These are phyloP conservation scores for Ptilorrhoa leucosticta DNA, from an alignment of 2,113 vertebrate genomes.

Conservation along the genomic window DNA sequence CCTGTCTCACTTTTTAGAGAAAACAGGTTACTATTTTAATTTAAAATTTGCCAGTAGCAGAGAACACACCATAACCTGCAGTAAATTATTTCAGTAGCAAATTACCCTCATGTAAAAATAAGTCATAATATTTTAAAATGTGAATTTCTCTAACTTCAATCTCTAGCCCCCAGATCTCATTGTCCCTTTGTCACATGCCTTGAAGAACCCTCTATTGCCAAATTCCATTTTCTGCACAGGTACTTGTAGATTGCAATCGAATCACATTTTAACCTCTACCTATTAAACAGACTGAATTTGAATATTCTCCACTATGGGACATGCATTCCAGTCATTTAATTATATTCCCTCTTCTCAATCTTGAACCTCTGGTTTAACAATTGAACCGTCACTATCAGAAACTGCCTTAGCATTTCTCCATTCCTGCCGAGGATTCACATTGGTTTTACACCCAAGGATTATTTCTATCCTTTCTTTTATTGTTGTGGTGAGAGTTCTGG, in stretches of 20 bases:
- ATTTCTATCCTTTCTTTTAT: not conserved
- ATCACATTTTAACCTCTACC: slow-evolving; percentile 13
- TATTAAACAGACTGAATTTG: not conserved
- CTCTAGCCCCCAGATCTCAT: not conserved
- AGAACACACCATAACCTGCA: not conserved
- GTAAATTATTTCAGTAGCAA: slow-evolving; percentile 29
- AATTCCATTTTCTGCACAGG: slow-evolving; percentile 21
- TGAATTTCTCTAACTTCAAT: not conserved
- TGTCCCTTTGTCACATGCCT: not conserved
- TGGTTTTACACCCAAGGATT: not conserved
- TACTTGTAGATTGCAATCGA: not conserved
- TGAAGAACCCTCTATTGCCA: not conserved
- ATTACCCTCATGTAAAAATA: slow-evolving; percentile 19
- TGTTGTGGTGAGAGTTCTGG: not conserved
- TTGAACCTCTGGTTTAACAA: not conserved
- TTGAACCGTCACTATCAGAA: not conserved
- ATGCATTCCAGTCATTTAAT: not conserved
- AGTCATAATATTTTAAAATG: slow-evolving; percentile 13
- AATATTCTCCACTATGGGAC: not conserved
- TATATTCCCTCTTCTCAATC: not conserved
- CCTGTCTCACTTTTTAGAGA: not conserved
- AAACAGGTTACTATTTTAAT: slow-evolving; percentile 39
- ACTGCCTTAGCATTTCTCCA: not conserved
- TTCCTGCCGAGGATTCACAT: not conserved
- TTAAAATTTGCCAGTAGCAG: slow-evolving; percentile 19